Evolutionary conservation across 2,797 vertebrate species (phyloP).

Genomic region (Natrix natrix): DNA sequence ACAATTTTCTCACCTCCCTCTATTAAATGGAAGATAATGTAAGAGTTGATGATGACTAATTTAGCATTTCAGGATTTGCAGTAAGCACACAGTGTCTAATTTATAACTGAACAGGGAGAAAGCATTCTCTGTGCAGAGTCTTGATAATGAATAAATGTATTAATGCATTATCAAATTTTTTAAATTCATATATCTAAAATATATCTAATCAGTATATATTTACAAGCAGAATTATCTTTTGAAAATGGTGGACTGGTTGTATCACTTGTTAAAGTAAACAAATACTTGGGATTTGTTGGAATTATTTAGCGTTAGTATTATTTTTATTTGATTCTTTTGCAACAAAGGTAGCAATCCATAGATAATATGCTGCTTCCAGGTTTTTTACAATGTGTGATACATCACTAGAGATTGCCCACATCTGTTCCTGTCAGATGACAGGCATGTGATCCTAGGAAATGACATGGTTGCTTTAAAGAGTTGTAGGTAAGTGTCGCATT

Average conservation of each 20-base stretch:
- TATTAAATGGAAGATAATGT: neutral
- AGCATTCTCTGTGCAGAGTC: neutral
- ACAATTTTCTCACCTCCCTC: neutral
- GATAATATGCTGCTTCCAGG: neutral
- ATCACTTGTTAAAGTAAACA: neutral
- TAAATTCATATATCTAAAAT: neutral
- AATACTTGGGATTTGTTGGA: neutral
- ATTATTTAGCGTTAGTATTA: neutral
- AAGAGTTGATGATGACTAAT: neutral
- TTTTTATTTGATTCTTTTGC: neutral
- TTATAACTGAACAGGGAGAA: neutral
- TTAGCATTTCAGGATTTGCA: neutral
- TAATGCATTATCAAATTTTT: neutral
- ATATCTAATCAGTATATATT: neutral
- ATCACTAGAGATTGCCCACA: neutral
- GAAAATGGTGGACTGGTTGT: neutral
- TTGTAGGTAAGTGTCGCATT: no score
- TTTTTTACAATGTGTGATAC: neutral
- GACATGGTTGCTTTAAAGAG: no score
- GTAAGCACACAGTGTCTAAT: neutral
- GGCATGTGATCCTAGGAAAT: no score
- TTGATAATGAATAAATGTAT: constrained; percentile 10
- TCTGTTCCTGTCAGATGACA: no score
- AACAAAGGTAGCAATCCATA: neutral
- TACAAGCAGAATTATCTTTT: neutral